Base-by-base conservation (phyloP, 1,140 invertebrate genomes). In the Microplitis demolitor region DNA sequence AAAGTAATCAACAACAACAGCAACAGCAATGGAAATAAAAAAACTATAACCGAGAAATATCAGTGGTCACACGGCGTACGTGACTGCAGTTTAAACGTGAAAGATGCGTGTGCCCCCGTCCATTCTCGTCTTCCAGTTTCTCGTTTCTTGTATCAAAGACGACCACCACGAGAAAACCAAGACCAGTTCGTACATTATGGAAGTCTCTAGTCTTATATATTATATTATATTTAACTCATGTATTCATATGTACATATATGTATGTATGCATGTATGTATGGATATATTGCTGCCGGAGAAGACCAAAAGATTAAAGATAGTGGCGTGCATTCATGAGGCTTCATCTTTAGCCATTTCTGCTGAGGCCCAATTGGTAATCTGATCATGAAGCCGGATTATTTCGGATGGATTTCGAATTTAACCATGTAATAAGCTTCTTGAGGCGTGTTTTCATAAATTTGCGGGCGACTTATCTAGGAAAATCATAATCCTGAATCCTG, bases 1-100 rank as follows among this genome's bases (percentile, higher is more conserved):
- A 64, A 35, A 6, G 62, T 24, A 24, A 24, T n/a, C 4, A 64
- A 50, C 13, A 64, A 50, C n/a, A 8, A 14, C 4, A 50, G 6
- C 6, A 45, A 45, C 11, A 64, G 5, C 6, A 50, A 24, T 6
- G 24, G 14, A 50, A n/a, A 35, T 31, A 39, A 63, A 39, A 39
- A 63, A 4, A 54, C 3, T 3, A 58, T 3, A 9, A n/a, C 16
- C 1, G 39, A 64, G 62, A 6, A 37, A 16, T 14, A 64, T 35
- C 62, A 45, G 62, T 11, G 62, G 62, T 64, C 62, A 35, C 34
- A 64, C 62, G n/a, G 62, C 39, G 34, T 64, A 64, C 62, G 62
- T 64, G 62, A 64, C 62, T 64, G 62, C 62, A 35, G 33, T 64
- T 50, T 16, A 64, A 62, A 62, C 60, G 14, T 31, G 60, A 62